A percentile compares a stretch with the other conserved stretches of the same genome.
These are phyloP conservation scores for Branchellion lobata DNA, from an alignment of 2,888 invertebrate species.

Conservation along the genomic window DNA sequence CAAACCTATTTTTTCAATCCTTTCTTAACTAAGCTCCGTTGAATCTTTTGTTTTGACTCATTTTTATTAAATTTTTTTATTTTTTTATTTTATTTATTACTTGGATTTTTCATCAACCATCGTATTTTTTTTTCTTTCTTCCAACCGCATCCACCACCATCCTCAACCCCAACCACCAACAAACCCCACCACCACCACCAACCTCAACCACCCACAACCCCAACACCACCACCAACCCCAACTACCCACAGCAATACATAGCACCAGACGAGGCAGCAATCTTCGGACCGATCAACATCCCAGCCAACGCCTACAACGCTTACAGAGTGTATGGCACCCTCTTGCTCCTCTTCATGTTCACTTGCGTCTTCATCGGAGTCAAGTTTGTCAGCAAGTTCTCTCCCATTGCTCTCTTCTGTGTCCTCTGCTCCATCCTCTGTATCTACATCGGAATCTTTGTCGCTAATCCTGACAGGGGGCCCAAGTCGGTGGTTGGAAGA, in stretches of 20 bases:
- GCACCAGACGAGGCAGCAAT: constrained; percentile 71
- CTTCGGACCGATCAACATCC: constrained; percentile 73
- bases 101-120: no score
- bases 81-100: no score
- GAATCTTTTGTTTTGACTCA: no score
- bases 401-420: constrained; percentile 90
- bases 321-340: constrained; percentile 93
- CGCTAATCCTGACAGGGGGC: constrained; percentile 49
- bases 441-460: constrained; percentile 90
- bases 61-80: no score
- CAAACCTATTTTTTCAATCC: no score
- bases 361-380: constrained; percentile 90
- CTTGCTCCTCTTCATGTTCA: constrained; percentile 83
- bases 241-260: constrained; percentile 59
- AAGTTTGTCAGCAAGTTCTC: constrained; percentile 99
- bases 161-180: no score
- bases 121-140: no score
- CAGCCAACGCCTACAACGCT: constrained; percentile 88
- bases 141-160: no score
- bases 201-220: constrained; percentile 2
- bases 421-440: constrained; percentile 88
- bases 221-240: constrained; percentile 8
- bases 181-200: not conserved
- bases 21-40: no score
- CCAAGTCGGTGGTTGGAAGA: constrained; percentile 49